Evolutionary conservation across 1,140 invertebrate genomes (phyloP).

Genomic region (Diabrotica virgifera): DNA sequence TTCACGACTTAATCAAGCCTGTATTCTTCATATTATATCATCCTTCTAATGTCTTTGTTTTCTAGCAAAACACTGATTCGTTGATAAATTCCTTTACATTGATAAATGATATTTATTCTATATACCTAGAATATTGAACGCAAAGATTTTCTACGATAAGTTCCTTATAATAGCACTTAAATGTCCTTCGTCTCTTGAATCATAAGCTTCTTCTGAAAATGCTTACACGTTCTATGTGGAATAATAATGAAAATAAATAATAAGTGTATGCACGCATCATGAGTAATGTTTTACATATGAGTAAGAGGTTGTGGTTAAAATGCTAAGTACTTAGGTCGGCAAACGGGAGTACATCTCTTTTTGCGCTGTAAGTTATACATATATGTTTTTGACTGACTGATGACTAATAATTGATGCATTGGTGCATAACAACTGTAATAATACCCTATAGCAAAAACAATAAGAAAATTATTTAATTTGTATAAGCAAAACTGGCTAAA

Average conservation of each 20-base stretch:
- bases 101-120: too few species aligned
- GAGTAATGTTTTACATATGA: conserved; percentile 32
- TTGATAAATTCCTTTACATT: too few species aligned
- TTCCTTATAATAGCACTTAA: neutral
- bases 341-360: conserved; percentile 3
- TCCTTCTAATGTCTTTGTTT: too few species aligned
- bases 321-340: conserved; percentile 3
- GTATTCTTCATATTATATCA: too few species aligned
- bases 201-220: conserved; percentile 34
- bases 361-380: neutral
- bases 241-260: conserved; percentile 38
- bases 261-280: conserved; percentile 31
- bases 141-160: neutral
- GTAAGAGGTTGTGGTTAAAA: conserved; percentile 11
- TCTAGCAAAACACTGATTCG: too few species aligned
- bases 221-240: conserved; percentile 36
- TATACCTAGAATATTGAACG: too few species aligned
- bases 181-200: conserved; percentile 19
- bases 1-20: too few species aligned
- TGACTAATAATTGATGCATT: neutral
- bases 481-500: too few species aligned
- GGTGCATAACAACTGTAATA: too few species aligned
- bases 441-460: too few species aligned
- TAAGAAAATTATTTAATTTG: too few species aligned
- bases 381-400: neutral